phyloP scores from a whole-genome alignment of 2,888 invertebrate species.

The Bruchidius siliquastri region DNA sequence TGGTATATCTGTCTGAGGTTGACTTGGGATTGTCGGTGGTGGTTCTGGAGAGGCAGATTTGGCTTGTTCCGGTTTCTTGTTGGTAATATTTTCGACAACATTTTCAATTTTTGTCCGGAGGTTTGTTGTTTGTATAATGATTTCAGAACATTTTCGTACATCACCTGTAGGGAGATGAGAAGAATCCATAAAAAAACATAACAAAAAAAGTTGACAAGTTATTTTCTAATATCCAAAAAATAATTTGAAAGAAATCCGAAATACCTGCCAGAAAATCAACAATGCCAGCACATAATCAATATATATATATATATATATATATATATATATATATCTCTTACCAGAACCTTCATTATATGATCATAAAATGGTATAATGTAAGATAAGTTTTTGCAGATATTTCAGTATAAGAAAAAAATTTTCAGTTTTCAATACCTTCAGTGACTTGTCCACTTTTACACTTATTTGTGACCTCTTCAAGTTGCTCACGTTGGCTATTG shows the following conservation, averaged over 20 bases:
- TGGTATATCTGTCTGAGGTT: not conserved
- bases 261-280: too few relatives aligned
- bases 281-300: too few relatives aligned
- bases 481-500: constrained; percentile 46
- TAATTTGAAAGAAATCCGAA: too few relatives aligned
- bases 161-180: not conserved
- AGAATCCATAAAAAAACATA: not conserved
- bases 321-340: too few relatives aligned
- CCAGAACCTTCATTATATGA: too few relatives aligned
- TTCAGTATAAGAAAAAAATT: too few relatives aligned
- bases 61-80: constrained; percentile 28
- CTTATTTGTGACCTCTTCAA: constrained; percentile 48
- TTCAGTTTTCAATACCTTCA: constrained; percentile 54
- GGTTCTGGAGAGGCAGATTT: not conserved
- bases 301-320: too few relatives aligned
- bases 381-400: too few relatives aligned
- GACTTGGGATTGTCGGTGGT: constrained; percentile 2
- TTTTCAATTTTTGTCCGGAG: constrained; percentile 49
- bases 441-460: constrained; percentile 48
- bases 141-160: not conserved
- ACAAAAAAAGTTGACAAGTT: not conserved
- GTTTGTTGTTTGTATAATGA: constrained; percentile 31
- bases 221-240: constrained; percentile 2
- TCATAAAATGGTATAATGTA: too few relatives aligned
- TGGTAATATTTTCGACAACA: constrained; percentile 47